These are phyloP conservation scores for Prunella himalayana DNA, from an alignment of 2,113 vertebrate genomes.

Conservation along the genomic window DNA sequence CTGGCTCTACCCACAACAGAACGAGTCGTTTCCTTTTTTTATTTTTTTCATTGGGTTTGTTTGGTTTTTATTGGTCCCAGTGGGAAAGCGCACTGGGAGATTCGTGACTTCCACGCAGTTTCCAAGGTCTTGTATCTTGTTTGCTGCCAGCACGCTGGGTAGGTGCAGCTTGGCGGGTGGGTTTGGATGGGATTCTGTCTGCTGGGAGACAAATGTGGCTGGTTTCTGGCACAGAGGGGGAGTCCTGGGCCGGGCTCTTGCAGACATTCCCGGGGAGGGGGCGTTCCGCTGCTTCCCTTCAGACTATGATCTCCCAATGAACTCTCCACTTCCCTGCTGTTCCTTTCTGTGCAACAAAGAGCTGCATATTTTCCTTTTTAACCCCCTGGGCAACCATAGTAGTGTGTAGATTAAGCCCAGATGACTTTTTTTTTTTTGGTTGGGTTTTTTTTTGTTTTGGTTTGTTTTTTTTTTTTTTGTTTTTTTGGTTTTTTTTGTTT, in stretches of 20 bases:
- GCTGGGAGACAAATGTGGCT: neutral
- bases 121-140: neutral
- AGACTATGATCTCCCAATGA: neutral
- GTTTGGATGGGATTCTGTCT: neutral
- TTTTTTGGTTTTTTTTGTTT: neutral
- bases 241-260: neutral
- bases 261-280: conserved; percentile 14
- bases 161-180: neutral
- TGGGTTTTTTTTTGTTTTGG: neutral
- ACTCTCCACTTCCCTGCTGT: conserved; percentile 34
- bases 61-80: conserved; percentile 31
- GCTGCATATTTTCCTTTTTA: conserved; percentile 38
- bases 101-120: conserved; percentile 22
- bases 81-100: neutral
- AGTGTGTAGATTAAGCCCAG: conserved; percentile 36
- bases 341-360: conserved; percentile 55
- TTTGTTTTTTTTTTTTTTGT: neutral
- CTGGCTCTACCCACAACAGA: neutral
- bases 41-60: neutral
- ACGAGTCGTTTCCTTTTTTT: neutral
- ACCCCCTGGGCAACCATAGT: neutral
- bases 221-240: neutral
- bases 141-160: neutral
- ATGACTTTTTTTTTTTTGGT: neutral
- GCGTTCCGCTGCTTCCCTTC: neutral